phyloP scores from a whole-genome alignment of 2,888 invertebrate species.

The Tachina lurida region DNA sequence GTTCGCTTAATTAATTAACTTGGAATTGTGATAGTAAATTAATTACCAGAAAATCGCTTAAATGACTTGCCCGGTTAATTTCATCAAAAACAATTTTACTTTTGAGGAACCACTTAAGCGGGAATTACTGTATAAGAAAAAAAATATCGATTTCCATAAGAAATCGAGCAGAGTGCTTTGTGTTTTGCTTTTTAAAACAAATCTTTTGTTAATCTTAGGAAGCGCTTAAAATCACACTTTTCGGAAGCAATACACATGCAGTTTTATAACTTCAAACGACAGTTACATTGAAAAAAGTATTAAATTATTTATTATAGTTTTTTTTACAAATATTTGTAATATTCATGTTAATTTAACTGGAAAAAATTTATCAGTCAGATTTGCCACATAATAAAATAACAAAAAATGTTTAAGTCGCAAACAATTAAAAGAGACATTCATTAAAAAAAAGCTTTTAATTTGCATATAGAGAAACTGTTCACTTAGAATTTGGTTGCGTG shows the following conservation, averaged over 20 bases:
- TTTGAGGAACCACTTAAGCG: no score
- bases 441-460: not conserved
- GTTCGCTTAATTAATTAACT: no score
- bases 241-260: not conserved
- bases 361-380: constrained; percentile 15
- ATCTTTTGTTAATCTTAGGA: not conserved
- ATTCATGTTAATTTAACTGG: constrained; percentile 16
- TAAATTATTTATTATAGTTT: not conserved
- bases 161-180: not conserved
- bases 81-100: no score
- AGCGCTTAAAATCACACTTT: not conserved
- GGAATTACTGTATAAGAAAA: no score
- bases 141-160: no score
- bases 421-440: constrained; percentile 3
- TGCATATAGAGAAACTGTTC: not conserved
- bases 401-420: constrained; percentile 17
- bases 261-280: not conserved
- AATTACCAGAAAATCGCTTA: no score
- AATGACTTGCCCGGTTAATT: no score
- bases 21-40: no score
- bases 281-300: not conserved
- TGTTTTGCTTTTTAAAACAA: not conserved
- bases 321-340: not conserved
- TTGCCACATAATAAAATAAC: constrained; percentile 15
- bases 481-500: not conserved